phyloP scores from a whole-genome alignment of 2,888 invertebrate genomes.

The Pherbina coryleti region DNA sequence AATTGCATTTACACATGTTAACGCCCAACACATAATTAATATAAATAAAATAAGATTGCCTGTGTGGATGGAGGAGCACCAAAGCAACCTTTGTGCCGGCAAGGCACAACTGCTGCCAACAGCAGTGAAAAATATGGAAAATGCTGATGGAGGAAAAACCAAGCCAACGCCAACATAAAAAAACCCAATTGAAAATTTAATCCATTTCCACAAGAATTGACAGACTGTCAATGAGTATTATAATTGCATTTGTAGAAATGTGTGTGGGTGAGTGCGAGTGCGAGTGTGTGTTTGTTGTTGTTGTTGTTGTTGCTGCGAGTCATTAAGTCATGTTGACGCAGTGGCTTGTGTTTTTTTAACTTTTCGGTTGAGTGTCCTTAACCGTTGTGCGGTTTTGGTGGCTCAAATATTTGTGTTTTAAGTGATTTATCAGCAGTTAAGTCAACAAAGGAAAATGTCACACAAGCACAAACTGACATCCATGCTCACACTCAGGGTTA shows the following conservation, averaged over 20 bases:
- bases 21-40: background rate
- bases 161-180: background rate
- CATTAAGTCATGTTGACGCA: background rate
- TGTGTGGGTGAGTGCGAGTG: background rate
- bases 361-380: background rate
- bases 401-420: conserved; percentile 24
- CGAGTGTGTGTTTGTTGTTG: background rate
- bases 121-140: background rate
- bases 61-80: background rate
- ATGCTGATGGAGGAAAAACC: background rate
- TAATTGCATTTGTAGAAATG: conserved; percentile 12
- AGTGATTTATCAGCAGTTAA: conserved; percentile 37
- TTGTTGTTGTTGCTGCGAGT: background rate
- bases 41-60: background rate
- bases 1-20: conserved; percentile 10
- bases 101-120: background rate
- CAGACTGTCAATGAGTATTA: conserved; percentile 33
- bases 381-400: background rate
- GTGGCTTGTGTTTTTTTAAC: background rate
- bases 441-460: background rate
- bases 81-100: background rate
- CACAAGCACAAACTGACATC: background rate
- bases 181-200: conserved; percentile 39
- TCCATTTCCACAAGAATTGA: conserved; percentile 39
- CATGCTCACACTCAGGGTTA: background rate